Base-by-base conservation (phyloP, 2,888 invertebrate species). In the Oasisia sp. region DNA sequence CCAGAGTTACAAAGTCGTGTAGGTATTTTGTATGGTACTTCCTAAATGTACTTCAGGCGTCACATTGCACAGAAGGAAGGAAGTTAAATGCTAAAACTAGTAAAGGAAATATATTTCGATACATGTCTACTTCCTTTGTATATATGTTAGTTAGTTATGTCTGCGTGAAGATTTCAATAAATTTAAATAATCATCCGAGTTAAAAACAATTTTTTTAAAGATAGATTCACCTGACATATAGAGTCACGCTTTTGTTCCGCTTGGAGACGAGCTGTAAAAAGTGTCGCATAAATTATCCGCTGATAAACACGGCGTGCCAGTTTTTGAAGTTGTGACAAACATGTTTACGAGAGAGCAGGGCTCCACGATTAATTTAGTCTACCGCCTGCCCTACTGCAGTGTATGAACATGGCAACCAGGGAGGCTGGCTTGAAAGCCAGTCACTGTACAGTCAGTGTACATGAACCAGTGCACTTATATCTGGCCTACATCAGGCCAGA, bases 321-420 rank as follows among this genome's bases (percentile, higher is more conserved):
- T 74, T 74, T 74, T 74, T 74, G 27, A 74, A 74, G 74, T 74
- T 74, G 74, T 74, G 74, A 74, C 74, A 74, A 74, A 74, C 74
- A 74, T 74, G 74, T 74, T 74, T 74, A 74, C 74, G 74, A 74
- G 74, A 74, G 74, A 74, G 74, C 38, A n/a, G 74, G 27, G 74
- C 74, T 74, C n/a, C 74, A 4, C 74, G n/a, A 74, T 74, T 74
- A 74, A n/a, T 74, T 74, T n/a, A 27, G n/a, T 0, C 74, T 74
- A 14, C 74, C 74, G 74, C 74, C 74, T 19, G 74, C 74, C 27
- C 74, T 74, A 74, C 2, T 74, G 74, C 74, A 0, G 19, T 74
- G 74, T 27, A 27, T 74, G 19, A 74, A 27, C n/a, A 27, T 27
- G n/a, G n/a, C 27, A 74, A 27, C 27, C 74, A 1, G 74, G 74